These are phyloP conservation scores for Palythoa heliodiscus DNA, from an alignment of 92 coral and sea anemone genomes.

Conservation along the genomic window DNA sequence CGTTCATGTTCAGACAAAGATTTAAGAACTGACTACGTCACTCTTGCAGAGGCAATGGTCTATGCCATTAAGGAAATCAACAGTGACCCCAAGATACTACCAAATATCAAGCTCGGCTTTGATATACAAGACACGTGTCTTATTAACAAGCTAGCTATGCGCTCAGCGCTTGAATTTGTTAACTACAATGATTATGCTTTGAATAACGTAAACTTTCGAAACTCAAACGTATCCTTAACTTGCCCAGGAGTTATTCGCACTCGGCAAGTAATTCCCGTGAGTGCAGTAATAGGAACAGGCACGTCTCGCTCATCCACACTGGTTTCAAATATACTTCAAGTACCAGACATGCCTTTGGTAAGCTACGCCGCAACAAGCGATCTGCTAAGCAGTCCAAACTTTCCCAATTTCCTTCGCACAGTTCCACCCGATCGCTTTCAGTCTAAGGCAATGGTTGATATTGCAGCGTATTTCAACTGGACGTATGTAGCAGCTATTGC, in stretches of 20 bases:
- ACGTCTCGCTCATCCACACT: slow-evolving; percentile 70
- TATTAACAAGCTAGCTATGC: slow-evolving; percentile 60
- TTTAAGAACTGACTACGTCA: slow-evolving; percentile 65
- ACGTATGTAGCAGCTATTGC: slow-evolving; percentile 79
- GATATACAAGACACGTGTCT: slow-evolving; percentile 85
- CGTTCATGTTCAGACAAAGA: slow-evolving; percentile 35
- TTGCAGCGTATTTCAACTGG: slow-evolving; percentile 80
- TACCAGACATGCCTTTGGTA: slow-evolving; percentile 78
- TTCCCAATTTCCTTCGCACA: slow-evolving; percentile 83
- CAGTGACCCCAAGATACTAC: slow-evolving; percentile 58
- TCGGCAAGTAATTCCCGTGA: slow-evolving; percentile 43
- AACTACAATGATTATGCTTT: slow-evolving; percentile 68
- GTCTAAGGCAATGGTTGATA: slow-evolving; percentile 81
- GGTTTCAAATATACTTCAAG: slow-evolving; percentile 69
- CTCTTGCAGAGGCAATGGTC: slow-evolving; percentile 88
- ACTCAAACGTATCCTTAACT: slow-evolving; percentile 39
- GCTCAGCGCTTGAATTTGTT: slow-evolving; percentile 70
- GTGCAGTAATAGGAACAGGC: slow-evolving; percentile 75
- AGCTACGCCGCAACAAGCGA: slow-evolving; percentile 94
- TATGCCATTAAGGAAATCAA: slow-evolving; percentile 85
- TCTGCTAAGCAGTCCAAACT: slow-evolving; percentile 72
- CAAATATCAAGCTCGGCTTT: slow-evolving; percentile 77
- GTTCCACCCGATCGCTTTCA: slow-evolving; percentile 90
- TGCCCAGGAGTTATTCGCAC: slow-evolving; percentile 32
- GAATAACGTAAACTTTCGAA: slow-evolving; percentile 15